phyloP scores from a whole-genome alignment of 1,140 invertebrate genomes.

The Monomorium pharaonis region DNA sequence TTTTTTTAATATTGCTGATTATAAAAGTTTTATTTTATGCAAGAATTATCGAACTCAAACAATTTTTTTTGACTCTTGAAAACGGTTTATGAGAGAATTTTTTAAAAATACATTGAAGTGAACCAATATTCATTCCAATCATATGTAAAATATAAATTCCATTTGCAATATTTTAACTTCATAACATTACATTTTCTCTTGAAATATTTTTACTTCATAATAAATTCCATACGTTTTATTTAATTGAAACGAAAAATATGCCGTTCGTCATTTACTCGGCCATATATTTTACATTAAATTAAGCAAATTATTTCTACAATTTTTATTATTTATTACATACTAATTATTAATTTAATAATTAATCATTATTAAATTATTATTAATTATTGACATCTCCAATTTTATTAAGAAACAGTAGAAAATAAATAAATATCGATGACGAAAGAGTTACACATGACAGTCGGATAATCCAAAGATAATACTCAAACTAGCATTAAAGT shows the following conservation, averaged over 20 bases:
- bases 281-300: background rate
- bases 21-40: constrained; percentile 11
- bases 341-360: background rate
- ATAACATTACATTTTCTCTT: background rate
- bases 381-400: background rate
- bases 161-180: background rate
- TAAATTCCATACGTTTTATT: background rate
- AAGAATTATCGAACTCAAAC: background rate
- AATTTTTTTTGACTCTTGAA: constrained; percentile 13
- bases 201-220: background rate
- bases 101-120: background rate
- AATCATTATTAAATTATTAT: background rate
- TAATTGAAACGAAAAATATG: constrained; percentile 16
- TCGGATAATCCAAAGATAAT: constrained; percentile 9
- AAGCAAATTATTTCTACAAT: background rate
- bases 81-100: constrained; percentile 20
- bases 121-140: constrained; percentile 18
- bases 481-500: constrained; percentile 27
- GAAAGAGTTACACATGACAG: background rate
- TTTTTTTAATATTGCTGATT: background rate
- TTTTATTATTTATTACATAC: background rate
- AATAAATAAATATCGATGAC: background rate
- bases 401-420: background rate
- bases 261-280: background rate
- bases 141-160: constrained; percentile 22